Conservation (phyloP, 2,113 vertebrate genomes). For the Perca fluviatilis region DNA sequence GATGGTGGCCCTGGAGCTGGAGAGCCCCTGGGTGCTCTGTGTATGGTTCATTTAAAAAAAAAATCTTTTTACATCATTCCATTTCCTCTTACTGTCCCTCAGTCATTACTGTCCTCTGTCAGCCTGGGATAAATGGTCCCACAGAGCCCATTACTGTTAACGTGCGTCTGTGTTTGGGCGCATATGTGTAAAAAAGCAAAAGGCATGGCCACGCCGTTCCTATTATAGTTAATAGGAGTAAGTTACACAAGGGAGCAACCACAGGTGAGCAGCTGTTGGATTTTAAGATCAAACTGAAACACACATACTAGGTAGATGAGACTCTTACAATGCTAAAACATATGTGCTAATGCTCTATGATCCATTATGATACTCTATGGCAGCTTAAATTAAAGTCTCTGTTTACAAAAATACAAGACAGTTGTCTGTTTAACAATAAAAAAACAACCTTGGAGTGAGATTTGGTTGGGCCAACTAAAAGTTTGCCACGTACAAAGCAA, state of each 20-base stretch:
- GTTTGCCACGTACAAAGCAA: no score
- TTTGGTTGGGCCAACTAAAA: no score
- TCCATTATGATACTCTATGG: not conserved
- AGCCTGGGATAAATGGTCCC: constrained; percentile 55
- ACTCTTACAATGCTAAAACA: not conserved
- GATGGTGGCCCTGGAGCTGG: constrained; percentile 10
- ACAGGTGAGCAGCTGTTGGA: constrained; percentile 9
- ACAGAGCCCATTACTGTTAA: constrained; percentile 49
- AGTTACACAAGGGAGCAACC: constrained; percentile 1
- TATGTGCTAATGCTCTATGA: not conserved
- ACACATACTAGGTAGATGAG: not conserved
- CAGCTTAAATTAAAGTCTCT: not conserved
- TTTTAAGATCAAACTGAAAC: constrained; percentile 11
- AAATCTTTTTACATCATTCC: constrained; percentile 36
- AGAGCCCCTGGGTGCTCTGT: constrained; percentile 18
- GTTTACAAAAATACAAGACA: no score
- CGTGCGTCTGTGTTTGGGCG: constrained; percentile 19
- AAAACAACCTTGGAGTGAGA: not conserved
- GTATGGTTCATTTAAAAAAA: not conserved
- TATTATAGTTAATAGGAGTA: not conserved
- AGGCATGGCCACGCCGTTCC: not conserved
- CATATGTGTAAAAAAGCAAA: constrained; percentile 1
- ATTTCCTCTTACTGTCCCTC: constrained; percentile 58
- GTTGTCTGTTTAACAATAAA: not conserved
- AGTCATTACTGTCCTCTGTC: constrained; percentile 61